Conservation (phyloP, 2,888 invertebrate species). For the Panzeria rudis region DNA sequence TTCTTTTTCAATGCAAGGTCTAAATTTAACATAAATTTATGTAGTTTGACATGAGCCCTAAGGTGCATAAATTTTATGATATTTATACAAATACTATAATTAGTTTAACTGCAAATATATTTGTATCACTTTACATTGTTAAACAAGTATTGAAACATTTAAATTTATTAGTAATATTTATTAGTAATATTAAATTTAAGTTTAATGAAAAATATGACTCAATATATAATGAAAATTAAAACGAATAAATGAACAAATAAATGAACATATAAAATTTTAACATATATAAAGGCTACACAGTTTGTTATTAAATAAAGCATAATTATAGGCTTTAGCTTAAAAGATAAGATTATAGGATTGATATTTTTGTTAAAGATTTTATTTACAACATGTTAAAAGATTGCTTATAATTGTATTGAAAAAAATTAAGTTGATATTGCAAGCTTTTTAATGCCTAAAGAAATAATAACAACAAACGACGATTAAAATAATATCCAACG, state of each 20-base stretch:
- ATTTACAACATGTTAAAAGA: too few relatives aligned
- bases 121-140: slow-evolving; percentile 23
- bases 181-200: neutral
- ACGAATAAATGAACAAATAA: neutral
- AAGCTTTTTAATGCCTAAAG: too few relatives aligned
- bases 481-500: too few relatives aligned
- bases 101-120: neutral
- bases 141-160: slow-evolving; percentile 44
- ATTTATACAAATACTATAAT: neutral
- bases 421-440: too few relatives aligned
- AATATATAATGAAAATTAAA: neutral
- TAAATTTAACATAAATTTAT: slow-evolving; percentile 32
- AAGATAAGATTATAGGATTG: too few relatives aligned
- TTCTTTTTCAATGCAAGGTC: slow-evolving; percentile 59
- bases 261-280: neutral
- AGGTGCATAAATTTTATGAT: slow-evolving; percentile 50
- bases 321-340: neutral
- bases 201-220: neutral
- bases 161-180: too few relatives aligned
- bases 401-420: too few relatives aligned
- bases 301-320: neutral
- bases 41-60: slow-evolving; percentile 61
- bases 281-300: slow-evolving; percentile 9
- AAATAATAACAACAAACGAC: too few relatives aligned
- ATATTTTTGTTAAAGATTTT: too few relatives aligned